These are phyloP conservation scores for Andrena cerasifolii DNA, from an alignment of 1,140 invertebrate species.

Conservation along the genomic window DNA sequence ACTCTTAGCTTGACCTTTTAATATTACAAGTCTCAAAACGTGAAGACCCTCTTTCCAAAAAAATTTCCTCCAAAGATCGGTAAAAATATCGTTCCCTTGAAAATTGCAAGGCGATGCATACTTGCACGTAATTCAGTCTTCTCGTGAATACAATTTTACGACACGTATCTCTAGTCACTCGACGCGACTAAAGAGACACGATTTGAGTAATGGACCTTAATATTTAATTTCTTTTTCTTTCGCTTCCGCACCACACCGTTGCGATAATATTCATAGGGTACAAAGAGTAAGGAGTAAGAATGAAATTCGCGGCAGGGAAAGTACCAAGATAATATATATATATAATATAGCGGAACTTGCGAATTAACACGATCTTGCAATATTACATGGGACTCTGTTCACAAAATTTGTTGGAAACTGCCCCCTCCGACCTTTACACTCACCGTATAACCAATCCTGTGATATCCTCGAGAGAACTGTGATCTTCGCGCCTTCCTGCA, in stretches of 20 bases:
- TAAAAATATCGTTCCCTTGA: slow-evolving; percentile 1
- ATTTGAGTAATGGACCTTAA: slow-evolving; percentile 18
- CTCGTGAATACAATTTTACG: slow-evolving; percentile 38
- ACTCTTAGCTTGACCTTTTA: background rate
- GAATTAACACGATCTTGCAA: slow-evolving; percentile 22
- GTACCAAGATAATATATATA: slow-evolving; percentile 4
- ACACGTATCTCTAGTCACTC: slow-evolving; percentile 18
- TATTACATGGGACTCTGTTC: slow-evolving; percentile 82
- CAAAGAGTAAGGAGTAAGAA: background rate
- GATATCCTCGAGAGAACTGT: slow-evolving; percentile 88
- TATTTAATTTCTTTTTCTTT: slow-evolving; percentile 5
- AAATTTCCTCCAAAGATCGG: slow-evolving; percentile 15
- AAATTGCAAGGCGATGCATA: slow-evolving; percentile 27
- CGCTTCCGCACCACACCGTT: background rate
- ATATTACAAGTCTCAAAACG: slow-evolving; percentile 8
- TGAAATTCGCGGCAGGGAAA: slow-evolving; percentile 44
- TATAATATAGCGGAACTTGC: slow-evolving; percentile 28
- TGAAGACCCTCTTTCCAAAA: slow-evolving; percentile 26
- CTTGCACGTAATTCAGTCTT: slow-evolving; percentile 56
- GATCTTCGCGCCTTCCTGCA: slow-evolving; percentile 87
- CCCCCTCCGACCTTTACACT: slow-evolving; percentile 86
- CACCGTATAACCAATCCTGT: slow-evolving; percentile 92
- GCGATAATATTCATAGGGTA: slow-evolving; percentile 15
- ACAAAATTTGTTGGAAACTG: slow-evolving; percentile 93
- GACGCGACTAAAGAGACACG: background rate